Base-by-base conservation (phyloP, 2,113 vertebrate genomes). In the Saccopteryx bilineata region DNA sequence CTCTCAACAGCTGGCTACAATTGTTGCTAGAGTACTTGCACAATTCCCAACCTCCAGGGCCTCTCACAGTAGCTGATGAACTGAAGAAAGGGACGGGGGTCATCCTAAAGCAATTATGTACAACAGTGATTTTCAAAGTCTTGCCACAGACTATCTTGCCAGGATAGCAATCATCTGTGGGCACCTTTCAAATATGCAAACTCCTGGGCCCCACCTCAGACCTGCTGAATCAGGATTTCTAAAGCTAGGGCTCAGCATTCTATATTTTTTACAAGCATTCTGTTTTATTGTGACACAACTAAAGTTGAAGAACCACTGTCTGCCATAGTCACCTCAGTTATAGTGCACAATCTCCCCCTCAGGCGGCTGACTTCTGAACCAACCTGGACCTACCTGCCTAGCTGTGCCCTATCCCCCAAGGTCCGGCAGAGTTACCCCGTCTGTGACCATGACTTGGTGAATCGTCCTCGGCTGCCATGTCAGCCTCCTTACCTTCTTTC, bases 301-400 rank as follows among this genome's bases (percentile, higher is more conserved):
- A 24, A 69, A 90, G 76, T 65, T 60, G n/a, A 95, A 93, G 69
- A 91, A 90, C 14, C 21, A 75, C 2, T 24, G 46, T 23, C 33
- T 95, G 50, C 19, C 83, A 78, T 8, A 80, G 13, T 92, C 13
- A 66, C 23, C 10, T 61, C 7, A 56, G 52, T 76, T 61, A 68
- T 9, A 10, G 21, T 39, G 5, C 46, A n/a, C 19, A 65, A 72
- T 76, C 7, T 54, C 26, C 46, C 68, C 18, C 79, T 56, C n/a
- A 95, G 74, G 52, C 10, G 74, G 28, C 46, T 31, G 46, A 94
- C 15, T 95, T 88, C 75, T 69, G n/a, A n/a, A 69, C 66, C n/a
- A 33, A 69, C 18, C 60, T 75, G 23, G 46, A 68, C 5, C 74
- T 56, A 68, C 31, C 58, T 95, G 33, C 26, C 76, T 50, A 46